Conservation (phyloP, 2,888 invertebrate species). For the Tortricodes alternella region DNA sequence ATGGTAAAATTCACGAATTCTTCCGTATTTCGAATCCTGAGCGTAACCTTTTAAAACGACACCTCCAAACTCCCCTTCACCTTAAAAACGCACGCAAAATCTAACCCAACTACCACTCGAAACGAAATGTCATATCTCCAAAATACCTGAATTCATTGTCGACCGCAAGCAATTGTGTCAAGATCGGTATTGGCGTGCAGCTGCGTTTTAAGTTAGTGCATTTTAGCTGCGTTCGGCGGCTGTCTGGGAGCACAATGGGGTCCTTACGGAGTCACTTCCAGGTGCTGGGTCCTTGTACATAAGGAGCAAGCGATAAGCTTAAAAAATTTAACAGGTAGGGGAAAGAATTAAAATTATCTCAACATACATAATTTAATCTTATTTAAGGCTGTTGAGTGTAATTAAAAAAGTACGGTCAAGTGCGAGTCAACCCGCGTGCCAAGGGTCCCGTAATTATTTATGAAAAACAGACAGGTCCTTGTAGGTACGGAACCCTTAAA, state of each 20-base stretch:
- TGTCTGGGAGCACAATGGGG: conserved; percentile 28
- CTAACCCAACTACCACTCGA: not conserved
- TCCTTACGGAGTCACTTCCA: conserved; percentile 38
- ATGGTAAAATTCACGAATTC: not conserved
- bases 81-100: conserved; percentile 26
- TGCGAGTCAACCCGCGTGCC: no score
- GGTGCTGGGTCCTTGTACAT: conserved; percentile 41
- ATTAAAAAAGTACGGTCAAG: no score
- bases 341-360: not conserved
- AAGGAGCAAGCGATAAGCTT: conserved; percentile 34
- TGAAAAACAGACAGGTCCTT: no score
- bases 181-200: not conserved
- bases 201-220: not conserved
- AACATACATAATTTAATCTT: no score
- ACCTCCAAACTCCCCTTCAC: conserved; percentile 21
- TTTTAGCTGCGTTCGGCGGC: not conserved
- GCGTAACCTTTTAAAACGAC: conserved; percentile 9
- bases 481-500: no score
- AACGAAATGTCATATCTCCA: not conserved
- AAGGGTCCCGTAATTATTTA: no score
- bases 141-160: not conserved
- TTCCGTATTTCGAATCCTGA: not conserved
- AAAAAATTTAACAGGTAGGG: not conserved
- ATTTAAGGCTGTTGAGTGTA: no score
- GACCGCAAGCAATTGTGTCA: not conserved